Percentiles rank a stretch among this genome's conserved stretches.
Conservation (phyloP, 2,797 vertebrate species). For the Sylvilagus floridanus region DNA sequence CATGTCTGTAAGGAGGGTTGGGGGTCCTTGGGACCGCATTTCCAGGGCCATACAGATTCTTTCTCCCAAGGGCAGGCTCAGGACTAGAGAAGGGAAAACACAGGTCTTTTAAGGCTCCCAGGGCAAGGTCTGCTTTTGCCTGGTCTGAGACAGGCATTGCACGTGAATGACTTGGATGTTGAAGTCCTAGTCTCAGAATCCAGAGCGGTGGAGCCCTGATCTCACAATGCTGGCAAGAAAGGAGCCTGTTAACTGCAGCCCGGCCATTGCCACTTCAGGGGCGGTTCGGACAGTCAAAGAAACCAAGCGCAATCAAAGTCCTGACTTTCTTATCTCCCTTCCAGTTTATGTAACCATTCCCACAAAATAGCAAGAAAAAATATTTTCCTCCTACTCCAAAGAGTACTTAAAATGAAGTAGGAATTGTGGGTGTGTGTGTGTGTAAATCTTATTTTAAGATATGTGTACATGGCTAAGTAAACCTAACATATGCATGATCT, state of each 20-base stretch:
- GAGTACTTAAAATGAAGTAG: background rate
- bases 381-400: background rate
- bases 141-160: background rate
- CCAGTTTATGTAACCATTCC: background rate
- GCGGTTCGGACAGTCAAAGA: background rate
- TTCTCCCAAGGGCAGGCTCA: background rate
- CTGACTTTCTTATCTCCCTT: background rate
- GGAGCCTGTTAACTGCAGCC: background rate
- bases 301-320: background rate
- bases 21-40: background rate
- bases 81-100: background rate
- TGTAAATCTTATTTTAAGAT: background rate
- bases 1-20: background rate
- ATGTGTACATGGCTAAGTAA: background rate
- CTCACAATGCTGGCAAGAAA: background rate
- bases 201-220: accelerated
- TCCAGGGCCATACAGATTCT: too few relatives aligned
- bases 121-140: background rate
- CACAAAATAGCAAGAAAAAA: background rate
- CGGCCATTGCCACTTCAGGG: background rate
- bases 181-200: background rate
- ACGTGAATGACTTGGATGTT: background rate
- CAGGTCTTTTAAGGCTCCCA: background rate
- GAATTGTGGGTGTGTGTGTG: too few relatives aligned
- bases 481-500: background rate